phyloP scores from a whole-genome alignment of 1,140 invertebrate genomes.

The Drosophila chauvacae region DNA sequence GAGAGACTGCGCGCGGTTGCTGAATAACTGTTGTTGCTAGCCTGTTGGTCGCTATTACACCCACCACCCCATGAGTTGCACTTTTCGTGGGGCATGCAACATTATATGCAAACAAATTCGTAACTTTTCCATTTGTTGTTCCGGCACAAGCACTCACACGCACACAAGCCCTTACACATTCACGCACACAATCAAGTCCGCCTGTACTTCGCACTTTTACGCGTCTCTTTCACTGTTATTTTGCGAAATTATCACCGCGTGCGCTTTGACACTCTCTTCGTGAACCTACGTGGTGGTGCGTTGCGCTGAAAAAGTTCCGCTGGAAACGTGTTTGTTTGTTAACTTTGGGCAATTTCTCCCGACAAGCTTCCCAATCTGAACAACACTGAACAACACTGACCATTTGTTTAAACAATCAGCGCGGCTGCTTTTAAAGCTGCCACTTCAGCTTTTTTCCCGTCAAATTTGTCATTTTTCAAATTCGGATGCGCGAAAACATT shows the following conservation, averaged over 20 bases:
- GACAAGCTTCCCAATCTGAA: too few species aligned
- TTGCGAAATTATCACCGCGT: slow-evolving; percentile 44
- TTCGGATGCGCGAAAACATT: too few species aligned
- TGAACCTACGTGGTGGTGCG: slow-evolving; percentile 17
- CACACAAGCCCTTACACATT: background rate
- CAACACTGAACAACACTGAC: too few species aligned
- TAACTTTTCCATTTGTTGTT: slow-evolving; percentile 41
- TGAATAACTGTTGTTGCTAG: slow-evolving; percentile 75
- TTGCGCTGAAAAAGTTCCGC: background rate
- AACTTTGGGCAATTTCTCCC: slow-evolving; percentile 21
- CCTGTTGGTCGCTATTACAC: slow-evolving; percentile 62
- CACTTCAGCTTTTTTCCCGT: too few species aligned
- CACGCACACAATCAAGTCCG: slow-evolving; percentile 31
- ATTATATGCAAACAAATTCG: background rate
- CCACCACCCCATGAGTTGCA: slow-evolving; percentile 69
- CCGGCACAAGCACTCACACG: slow-evolving; percentile 25
- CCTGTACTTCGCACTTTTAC: slow-evolving; percentile 55
- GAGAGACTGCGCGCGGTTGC: slow-evolving; percentile 56
- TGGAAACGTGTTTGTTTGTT: slow-evolving; percentile 45
- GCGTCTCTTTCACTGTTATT: slow-evolving; percentile 52
- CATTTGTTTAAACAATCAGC: too few species aligned
- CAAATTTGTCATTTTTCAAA: too few species aligned
- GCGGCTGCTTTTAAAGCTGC: too few species aligned
- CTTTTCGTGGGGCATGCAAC: slow-evolving; percentile 54
- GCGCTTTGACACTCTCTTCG: slow-evolving; percentile 24